Conservation (phyloP, 2,113 vertebrate genomes). For the Halichoeres trimaculatus region DNA sequence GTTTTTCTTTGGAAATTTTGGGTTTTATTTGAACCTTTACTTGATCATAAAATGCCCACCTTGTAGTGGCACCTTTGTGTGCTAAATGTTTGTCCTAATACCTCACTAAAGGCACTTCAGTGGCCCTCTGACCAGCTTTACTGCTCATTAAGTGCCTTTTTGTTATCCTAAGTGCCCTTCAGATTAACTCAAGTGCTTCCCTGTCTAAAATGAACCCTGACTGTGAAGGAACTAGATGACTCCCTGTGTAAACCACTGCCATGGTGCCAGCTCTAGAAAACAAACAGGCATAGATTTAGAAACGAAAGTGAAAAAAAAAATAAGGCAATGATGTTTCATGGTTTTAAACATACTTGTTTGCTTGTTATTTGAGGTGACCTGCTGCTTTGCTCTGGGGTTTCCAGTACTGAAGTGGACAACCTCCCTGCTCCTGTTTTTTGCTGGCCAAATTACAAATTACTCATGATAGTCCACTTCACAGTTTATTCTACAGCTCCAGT, state of each 20-base stretch:
- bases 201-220: conserved; percentile 3
- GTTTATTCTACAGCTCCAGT: neutral
- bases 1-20: neutral
- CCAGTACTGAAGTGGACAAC: neutral
- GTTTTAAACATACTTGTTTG: too few relatives aligned
- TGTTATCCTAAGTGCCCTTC: conserved; percentile 13
- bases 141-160: conserved; percentile 22
- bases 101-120: conserved; percentile 27
- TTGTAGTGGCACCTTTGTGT: conserved; percentile 21
- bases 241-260: neutral
- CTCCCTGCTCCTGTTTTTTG: neutral
- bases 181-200: conserved; percentile 19
- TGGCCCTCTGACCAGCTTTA: conserved; percentile 40
- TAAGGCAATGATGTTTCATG: too few relatives aligned
- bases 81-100: conserved; percentile 26
- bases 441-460: neutral
- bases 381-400: neutral
- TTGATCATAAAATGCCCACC: neutral
- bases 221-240: neutral
- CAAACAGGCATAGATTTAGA: neutral
- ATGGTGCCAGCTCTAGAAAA: neutral
- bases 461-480: neutral
- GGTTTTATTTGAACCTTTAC: conserved; percentile 3
- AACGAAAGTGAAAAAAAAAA: neutral
- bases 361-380: neutral